These are phyloP conservation scores for Sander lucioperca DNA, from an alignment of 2,113 vertebrate genomes.

Conservation along the genomic window DNA sequence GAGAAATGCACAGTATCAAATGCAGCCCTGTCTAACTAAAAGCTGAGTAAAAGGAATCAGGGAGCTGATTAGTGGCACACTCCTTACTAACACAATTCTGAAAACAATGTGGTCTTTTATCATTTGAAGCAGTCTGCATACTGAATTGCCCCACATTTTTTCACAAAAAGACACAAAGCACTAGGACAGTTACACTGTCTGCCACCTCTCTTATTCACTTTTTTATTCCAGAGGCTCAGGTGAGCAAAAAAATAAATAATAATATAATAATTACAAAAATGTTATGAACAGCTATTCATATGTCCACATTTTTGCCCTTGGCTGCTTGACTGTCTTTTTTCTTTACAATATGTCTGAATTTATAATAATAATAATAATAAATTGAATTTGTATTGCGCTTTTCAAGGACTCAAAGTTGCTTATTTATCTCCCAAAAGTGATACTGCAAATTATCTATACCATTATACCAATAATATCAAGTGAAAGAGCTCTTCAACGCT, in stretches of 20 bases:
- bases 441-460: slow-evolving; percentile 18
- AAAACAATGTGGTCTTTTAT: slow-evolving; percentile 48
- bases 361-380: no score
- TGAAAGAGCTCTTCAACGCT: slow-evolving; percentile 39
- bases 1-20: background rate
- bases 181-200: slow-evolving; percentile 33
- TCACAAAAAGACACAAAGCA: slow-evolving; percentile 38
- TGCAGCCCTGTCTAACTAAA: background rate
- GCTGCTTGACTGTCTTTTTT: slow-evolving; percentile 38
- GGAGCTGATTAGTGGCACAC: slow-evolving; percentile 32
- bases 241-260: slow-evolving; percentile 44
- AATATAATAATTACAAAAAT: slow-evolving; percentile 61
- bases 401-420: no score
- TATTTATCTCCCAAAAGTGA: slow-evolving; percentile 39
- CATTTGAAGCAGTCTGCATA: slow-evolving; percentile 37
- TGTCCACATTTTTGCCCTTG: slow-evolving; percentile 48
- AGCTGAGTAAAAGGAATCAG: slow-evolving; percentile 9
- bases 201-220: slow-evolving; percentile 54
- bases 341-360: slow-evolving; percentile 53
- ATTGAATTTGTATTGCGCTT: no score
- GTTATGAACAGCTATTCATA: slow-evolving; percentile 55
- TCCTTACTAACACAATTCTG: background rate
- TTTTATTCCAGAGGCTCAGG: slow-evolving; percentile 43
- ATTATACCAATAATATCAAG: slow-evolving; percentile 36
- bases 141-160: slow-evolving; percentile 5